Conservation (phyloP, 2,888 invertebrate species). For the Megamerina dolium region DNA sequence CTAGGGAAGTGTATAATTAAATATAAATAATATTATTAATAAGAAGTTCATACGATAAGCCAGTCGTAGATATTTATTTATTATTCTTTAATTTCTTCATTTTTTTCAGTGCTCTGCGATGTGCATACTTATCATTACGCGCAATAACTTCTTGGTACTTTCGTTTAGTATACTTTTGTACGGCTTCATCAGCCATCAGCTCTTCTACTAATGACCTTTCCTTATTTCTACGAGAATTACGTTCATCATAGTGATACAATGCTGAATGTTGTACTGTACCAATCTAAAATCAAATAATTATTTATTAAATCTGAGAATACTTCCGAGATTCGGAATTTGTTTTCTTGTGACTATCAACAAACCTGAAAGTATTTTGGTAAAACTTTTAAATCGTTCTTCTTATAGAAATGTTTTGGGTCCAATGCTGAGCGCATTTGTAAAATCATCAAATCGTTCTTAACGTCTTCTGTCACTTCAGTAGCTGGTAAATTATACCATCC, state of each 20-base stretch:
- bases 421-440: conserved; percentile 88
- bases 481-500: conserved; percentile 88
- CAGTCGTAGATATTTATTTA: conserved; percentile 24
- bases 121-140: conserved; percentile 59
- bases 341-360: conserved; percentile 23
- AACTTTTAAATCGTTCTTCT: conserved; percentile 79
- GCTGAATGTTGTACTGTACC: conserved; percentile 79
- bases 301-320: conserved; percentile 11
- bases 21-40: background rate
- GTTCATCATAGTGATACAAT: conserved; percentile 77
- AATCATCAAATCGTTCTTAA: conserved; percentile 79
- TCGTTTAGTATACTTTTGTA: conserved; percentile 72
- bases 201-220: conserved; percentile 92
- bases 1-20: background rate
- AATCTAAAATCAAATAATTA: conserved; percentile 52
- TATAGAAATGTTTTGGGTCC: conserved; percentile 92
- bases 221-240: conserved; percentile 78
- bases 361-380: conserved; percentile 93
- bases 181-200: conserved; percentile 80
- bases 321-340: conserved; percentile 3
- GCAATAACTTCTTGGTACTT: conserved; percentile 73
- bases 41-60: background rate
- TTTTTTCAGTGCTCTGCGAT: conserved; percentile 68
- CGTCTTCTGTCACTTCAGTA: conserved; percentile 82
- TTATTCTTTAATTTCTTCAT: conserved; percentile 57